Conservation (phyloP, 2,888 invertebrate species). For the Drosophila picticornis region DNA sequence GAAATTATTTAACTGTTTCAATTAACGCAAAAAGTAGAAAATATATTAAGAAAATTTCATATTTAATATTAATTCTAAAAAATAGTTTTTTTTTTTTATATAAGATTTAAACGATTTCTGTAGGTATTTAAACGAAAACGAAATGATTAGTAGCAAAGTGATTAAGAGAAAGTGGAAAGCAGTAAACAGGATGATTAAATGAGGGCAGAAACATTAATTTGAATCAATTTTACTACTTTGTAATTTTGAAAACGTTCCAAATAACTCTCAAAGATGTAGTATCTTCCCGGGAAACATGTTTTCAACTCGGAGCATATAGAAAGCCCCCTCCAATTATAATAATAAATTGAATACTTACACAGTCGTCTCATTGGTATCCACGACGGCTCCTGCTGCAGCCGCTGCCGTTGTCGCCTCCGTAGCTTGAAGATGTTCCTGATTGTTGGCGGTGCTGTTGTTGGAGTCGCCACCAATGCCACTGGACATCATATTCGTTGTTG, state of each 20-base stretch:
- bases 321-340: not conserved
- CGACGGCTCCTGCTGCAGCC: constrained; percentile 49
- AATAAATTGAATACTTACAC: constrained; percentile 57
- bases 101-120: too few relatives aligned
- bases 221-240: not conserved
- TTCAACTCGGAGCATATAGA: not conserved
- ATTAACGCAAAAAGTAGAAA: too few relatives aligned
- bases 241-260: not conserved
- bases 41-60: too few relatives aligned
- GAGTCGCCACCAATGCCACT: constrained; percentile 51
- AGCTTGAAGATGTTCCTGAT: constrained; percentile 36
- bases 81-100: too few relatives aligned
- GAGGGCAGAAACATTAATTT: not conserved
- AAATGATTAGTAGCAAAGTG: not conserved
- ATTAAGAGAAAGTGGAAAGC: not conserved
- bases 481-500: constrained; percentile 59
- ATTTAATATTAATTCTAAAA: too few relatives aligned
- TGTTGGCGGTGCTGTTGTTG: constrained; percentile 48
- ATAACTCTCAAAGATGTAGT: not conserved
- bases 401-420: constrained; percentile 33
- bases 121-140: not conserved
- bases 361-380: constrained; percentile 62
- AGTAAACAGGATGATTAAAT: not conserved
- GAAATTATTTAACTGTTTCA: too few relatives aligned
- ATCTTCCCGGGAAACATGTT: not conserved